These are phyloP conservation scores for Buphagus erythrorhynchus DNA, from an alignment of 2,797 vertebrate species.

Conservation along the genomic window DNA sequence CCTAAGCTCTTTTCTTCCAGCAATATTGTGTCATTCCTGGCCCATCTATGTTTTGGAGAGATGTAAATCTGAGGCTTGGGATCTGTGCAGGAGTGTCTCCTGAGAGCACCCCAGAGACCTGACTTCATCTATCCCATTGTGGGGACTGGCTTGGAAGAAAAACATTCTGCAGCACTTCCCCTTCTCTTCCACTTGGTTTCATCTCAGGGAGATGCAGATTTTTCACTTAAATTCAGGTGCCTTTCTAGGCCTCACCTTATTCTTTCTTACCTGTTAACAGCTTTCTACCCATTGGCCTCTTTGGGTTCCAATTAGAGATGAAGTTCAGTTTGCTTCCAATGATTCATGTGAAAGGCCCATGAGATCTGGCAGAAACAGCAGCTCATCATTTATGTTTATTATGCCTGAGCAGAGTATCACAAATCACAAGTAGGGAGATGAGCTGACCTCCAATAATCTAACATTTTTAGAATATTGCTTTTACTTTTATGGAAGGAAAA, in stretches of 20 bases:
- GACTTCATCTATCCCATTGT: accelerated
- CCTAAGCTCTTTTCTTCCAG: neutral
- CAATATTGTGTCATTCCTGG: neutral
- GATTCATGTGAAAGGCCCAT: neutral
- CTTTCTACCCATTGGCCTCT: neutral
- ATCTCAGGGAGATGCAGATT: neutral
- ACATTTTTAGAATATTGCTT: neutral
- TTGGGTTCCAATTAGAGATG: neutral
- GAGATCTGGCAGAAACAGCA: neutral
- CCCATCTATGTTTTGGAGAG: neutral
- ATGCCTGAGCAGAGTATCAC: neutral
- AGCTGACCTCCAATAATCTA: neutral
- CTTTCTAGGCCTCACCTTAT: neutral
- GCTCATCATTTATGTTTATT: neutral
- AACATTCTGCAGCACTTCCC: neutral
- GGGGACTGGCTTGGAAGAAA: neutral
- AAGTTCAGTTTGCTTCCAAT: neutral
- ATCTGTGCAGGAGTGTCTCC: neutral
- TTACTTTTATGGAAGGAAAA: neutral
- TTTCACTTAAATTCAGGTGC: neutral
- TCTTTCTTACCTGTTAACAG: neutral
- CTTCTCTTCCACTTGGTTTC: neutral
- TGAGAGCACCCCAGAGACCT: neutral
- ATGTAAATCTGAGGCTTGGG: neutral
- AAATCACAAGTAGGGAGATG: neutral